phyloP scores from a whole-genome alignment of 1,140 invertebrate genomes.

The Zaprionus camerounensis region DNA sequence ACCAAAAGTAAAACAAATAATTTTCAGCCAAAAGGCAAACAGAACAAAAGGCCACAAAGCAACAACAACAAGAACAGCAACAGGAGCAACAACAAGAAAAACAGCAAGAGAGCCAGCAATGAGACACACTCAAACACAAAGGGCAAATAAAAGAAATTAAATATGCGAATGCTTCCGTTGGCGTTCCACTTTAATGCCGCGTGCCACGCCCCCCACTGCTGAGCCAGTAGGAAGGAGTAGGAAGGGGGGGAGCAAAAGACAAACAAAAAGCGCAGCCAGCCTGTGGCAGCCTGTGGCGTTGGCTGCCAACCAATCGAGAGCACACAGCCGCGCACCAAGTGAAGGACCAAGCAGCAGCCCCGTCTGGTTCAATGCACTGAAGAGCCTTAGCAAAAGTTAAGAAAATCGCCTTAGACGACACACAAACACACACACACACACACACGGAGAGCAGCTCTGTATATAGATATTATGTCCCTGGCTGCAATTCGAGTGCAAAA shows the following conservation, averaged over 20 bases:
- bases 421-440: conserved; percentile 4
- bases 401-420: conserved; percentile 69
- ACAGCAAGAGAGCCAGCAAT: background rate
- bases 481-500: conserved; percentile 59
- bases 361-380: conserved; percentile 70
- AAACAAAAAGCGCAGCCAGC: conserved; percentile 54
- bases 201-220: background rate
- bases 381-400: conserved; percentile 63
- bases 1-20: conserved; percentile 76
- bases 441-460: conserved; percentile 22
- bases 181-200: conserved; percentile 19
- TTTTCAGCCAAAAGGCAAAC: conserved; percentile 56
- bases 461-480: conserved; percentile 64
- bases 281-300: conserved; percentile 38
- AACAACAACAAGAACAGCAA: background rate
- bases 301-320: conserved; percentile 64
- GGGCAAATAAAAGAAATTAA: conserved; percentile 77
- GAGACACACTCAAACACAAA: conserved; percentile 25
- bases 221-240: background rate
- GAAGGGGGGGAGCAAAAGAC: conserved; percentile 15
- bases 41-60: conserved; percentile 30
- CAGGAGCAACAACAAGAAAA: too few species aligned
- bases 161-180: conserved; percentile 45
- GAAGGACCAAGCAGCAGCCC: conserved; percentile 1
- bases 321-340: conserved; percentile 27